These are phyloP conservation scores for Yasuhikotakia modesta DNA, from an alignment of 2,797 vertebrate species.

Conservation along the genomic window DNA sequence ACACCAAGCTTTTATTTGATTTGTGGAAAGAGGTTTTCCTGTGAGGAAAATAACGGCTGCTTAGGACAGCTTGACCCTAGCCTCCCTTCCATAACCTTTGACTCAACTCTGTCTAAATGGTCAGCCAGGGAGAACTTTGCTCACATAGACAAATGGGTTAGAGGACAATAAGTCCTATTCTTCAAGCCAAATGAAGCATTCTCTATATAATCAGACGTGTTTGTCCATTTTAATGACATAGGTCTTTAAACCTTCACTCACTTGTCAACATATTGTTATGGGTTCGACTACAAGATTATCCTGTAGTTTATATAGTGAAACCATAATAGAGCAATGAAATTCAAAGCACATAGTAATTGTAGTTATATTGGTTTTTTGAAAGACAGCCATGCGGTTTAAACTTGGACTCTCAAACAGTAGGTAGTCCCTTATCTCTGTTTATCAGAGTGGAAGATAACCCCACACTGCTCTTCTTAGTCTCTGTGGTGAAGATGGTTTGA, in stretches of 20 bases:
- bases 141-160: conserved; percentile 62
- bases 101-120: conserved; percentile 28
- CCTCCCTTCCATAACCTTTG: conserved; percentile 76
- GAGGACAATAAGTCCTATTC: background rate
- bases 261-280: background rate
- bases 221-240: conserved; percentile 19
- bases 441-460: conserved; percentile 74
- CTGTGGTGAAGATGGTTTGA: conserved; percentile 59
- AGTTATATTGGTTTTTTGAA: conserved; percentile 28
- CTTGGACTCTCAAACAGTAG: conserved; percentile 51
- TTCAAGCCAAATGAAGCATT: background rate
- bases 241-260: background rate
- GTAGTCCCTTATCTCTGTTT: conserved; percentile 63
- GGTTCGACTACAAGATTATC: background rate
- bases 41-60: conserved; percentile 82
- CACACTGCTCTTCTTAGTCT: conserved; percentile 62
- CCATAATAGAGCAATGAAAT: background rate
- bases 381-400: conserved; percentile 28
- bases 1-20: conserved; percentile 77
- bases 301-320: conserved; percentile 1
- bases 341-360: background rate
- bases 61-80: conserved; percentile 73
- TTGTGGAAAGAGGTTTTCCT: conserved; percentile 75
- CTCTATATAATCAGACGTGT: conserved; percentile 2
- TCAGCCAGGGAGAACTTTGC: conserved; percentile 72